Evolutionary conservation across 2,888 invertebrate species (phyloP).

Genomic region (Drosophila kambysellisi): DNA sequence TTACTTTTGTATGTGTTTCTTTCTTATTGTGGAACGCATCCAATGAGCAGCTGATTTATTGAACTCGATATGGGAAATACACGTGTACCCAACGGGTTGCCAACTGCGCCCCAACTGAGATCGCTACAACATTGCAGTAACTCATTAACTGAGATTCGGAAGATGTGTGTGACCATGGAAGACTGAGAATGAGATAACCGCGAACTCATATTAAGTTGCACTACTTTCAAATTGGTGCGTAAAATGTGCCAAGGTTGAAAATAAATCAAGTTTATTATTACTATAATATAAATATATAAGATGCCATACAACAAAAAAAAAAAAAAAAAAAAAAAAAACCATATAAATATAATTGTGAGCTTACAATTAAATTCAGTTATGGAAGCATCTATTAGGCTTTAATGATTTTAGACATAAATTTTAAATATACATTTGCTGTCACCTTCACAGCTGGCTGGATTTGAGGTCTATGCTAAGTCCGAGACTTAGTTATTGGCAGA

Average conservation of each 20-base stretch:
- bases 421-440: slow-evolving; percentile 4
- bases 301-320: background rate
- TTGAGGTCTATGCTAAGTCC: slow-evolving; percentile 22
- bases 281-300: background rate
- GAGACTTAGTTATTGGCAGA: slow-evolving; percentile 9
- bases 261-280: slow-evolving; percentile 1
- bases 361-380: background rate
- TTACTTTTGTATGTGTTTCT: slow-evolving; percentile 10
- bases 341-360: background rate
- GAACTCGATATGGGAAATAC: slow-evolving; percentile 49
- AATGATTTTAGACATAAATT: background rate
- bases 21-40: slow-evolving; percentile 18
- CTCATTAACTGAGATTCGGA: slow-evolving; percentile 15
- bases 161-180: slow-evolving; percentile 48
- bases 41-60: slow-evolving; percentile 64
- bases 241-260: slow-evolving; percentile 41
- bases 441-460: slow-evolving; percentile 45
- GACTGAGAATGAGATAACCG: slow-evolving; percentile 40
- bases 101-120: background rate
- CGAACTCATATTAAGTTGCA: slow-evolving; percentile 18
- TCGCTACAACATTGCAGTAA: slow-evolving; percentile 8
- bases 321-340: background rate
- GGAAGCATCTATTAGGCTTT: background rate
- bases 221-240: slow-evolving; percentile 21
- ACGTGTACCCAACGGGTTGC: background rate